Conservation (phyloP, 2,888 invertebrate species). For the Syritta pipiens region DNA sequence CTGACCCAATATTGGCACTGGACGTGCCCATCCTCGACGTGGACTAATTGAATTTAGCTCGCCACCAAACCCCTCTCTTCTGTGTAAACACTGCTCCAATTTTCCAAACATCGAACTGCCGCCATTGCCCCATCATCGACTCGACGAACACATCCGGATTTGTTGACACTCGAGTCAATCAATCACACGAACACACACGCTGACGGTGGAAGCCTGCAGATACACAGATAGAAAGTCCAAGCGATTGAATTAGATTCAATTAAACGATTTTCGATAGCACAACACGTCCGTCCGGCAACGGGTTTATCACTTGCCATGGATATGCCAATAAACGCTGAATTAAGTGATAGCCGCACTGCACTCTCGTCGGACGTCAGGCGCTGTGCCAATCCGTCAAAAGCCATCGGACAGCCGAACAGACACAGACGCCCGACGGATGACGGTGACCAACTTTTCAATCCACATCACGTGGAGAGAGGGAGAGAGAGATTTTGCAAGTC, state of each 20-base stretch:
- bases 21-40: neutral
- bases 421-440: conserved; percentile 30
- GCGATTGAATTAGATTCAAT: conserved; percentile 65
- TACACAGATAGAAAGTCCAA: conserved; percentile 57
- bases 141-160: conserved; percentile 45
- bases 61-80: neutral
- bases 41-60: conserved; percentile 33
- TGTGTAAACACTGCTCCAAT: conserved; percentile 26
- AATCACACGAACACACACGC: conserved; percentile 39
- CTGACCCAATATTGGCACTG: conserved; percentile 20
- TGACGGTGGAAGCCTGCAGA: neutral
- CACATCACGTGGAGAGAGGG: too few species aligned
- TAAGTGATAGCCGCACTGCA: conserved; percentile 50
- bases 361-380: conserved; percentile 37
- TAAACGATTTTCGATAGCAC: conserved; percentile 58
- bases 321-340: conserved; percentile 63
- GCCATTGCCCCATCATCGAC: conserved; percentile 12
- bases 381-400: conserved; percentile 46
- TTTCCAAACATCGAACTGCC: too few species aligned
- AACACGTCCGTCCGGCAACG: conserved; percentile 33
- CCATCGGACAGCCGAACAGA: conserved; percentile 2
- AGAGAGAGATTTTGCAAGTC: too few species aligned
- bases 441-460: conserved; percentile 37
- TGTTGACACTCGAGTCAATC: conserved; percentile 64
- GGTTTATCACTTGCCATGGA: conserved; percentile 56